These are phyloP conservation scores for Sibirionetta formosa DNA, from an alignment of 2,797 vertebrate genomes.

Conservation along the genomic window DNA sequence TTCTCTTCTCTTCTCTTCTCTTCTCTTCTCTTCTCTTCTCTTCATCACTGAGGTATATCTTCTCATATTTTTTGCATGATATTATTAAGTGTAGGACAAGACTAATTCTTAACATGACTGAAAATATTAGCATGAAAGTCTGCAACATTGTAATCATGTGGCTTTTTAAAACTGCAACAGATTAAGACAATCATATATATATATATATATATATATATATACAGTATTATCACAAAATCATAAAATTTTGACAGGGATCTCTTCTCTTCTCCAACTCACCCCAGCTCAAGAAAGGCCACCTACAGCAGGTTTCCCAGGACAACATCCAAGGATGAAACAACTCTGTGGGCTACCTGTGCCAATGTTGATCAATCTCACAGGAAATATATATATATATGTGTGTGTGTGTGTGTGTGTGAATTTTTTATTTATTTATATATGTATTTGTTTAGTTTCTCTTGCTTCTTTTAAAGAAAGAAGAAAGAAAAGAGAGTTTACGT, in stretches of 20 bases:
- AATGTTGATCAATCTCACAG: not conserved
- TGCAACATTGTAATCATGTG: not conserved
- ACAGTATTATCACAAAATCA: not conserved
- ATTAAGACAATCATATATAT: not conserved
- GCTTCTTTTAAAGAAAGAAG: not conserved
- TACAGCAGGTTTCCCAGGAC: not conserved
- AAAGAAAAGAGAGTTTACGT: not conserved
- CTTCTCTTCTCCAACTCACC: not conserved
- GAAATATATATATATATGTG: no score
- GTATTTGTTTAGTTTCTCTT: not conserved
- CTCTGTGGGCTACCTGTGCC: not conserved
- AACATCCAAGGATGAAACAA: not conserved
- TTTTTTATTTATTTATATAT: not conserved
- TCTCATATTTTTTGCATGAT: not conserved
- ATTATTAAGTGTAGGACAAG: not conserved
- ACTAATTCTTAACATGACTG: not conserved
- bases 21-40: not conserved
- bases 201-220: not conserved
- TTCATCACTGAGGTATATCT: not conserved
- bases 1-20: no score
- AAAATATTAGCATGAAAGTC: not conserved
- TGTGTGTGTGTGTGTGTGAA: not conserved
- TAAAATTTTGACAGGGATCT: not conserved
- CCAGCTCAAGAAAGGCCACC: not conserved
- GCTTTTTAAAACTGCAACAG: not conserved